Evolutionary conservation across 2,113 vertebrate genomes (phyloP), one percentile per base, ranked within the genome.

Genomic region (Acanthochromis polyacanthus): DNA sequence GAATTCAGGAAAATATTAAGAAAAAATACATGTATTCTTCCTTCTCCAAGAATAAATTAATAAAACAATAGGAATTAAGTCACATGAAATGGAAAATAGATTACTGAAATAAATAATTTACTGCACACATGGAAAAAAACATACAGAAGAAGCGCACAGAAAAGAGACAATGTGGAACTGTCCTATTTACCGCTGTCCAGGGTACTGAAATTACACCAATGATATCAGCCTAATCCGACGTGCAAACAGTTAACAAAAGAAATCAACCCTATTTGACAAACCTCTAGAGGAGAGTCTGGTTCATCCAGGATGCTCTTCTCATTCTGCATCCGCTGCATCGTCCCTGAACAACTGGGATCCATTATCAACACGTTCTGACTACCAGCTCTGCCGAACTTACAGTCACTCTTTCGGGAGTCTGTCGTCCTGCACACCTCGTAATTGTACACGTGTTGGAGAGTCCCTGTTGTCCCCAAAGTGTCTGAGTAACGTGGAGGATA

Each of bases 121-220:
- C 38, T 10, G 8, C 0, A 3, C 0, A 3, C 1, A 4, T 3
- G 1, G 7, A 17, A 32, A 0, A 50, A 1, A 50, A 50, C n/a
- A 0, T 14, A 2, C 10, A 10, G 0, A 30, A 30, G 10, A 15
- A 3, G 12, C 16, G 30, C 19, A 68, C 1, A 56, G 3, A 20
- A 17, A n/a, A 20, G 23, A 2, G 1, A 19, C 1, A 17, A 40
- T 3, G 16, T 19, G 3, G 8, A 57, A 10, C 1, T 14, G 17
- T 45, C 15, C 15, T n/a, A n/a, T n/a, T n/a, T 25, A 25, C 23
- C 23, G 52, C 80, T 89, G 36, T 85, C 84, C 85, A 50, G 9
- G 76, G 88, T 85, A 48, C 85, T 89, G 80, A 65, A 69, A 10
- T 19, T 1, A 11, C 45, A 7, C 17, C 22, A 0, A 46, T 25